Conservation (phyloP, 1,140 invertebrate genomes). For the Drosophila tsacasi region DNA sequence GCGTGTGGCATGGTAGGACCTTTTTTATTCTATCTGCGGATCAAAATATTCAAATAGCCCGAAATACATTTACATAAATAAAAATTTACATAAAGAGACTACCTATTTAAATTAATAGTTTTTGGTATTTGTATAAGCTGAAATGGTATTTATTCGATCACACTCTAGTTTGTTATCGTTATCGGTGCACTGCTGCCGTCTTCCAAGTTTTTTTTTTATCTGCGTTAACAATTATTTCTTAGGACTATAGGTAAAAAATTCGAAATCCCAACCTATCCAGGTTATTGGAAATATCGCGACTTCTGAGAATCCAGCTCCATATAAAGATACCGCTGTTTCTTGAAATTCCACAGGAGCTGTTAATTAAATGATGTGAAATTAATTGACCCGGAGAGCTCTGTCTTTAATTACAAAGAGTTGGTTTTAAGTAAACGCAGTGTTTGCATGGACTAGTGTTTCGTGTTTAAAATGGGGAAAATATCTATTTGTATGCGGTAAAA, state of each 20-base stretch:
- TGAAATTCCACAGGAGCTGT: background rate
- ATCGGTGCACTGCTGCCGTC: background rate
- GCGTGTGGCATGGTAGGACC: too few relatives aligned
- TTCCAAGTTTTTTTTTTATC: background rate
- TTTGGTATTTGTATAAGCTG: background rate
- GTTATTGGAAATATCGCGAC: background rate
- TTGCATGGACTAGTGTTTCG: background rate
- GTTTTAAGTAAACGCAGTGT: conserved; percentile 33
- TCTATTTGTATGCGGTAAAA: conserved; percentile 6
- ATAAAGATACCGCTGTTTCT: background rate
- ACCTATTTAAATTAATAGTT: background rate
- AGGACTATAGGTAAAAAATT: background rate
- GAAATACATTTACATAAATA: background rate
- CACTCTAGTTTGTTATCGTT: background rate
- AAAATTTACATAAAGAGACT: background rate
- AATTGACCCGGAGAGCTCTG: conserved; percentile 2
- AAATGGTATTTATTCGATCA: background rate
- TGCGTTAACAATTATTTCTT: background rate
- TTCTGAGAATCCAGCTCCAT: background rate
- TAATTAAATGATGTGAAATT: conserved; percentile 35
- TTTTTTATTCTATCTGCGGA: background rate
- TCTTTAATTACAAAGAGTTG: conserved; percentile 13
- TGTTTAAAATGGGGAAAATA: background rate
- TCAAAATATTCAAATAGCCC: background rate
- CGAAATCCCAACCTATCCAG: background rate